Evolutionary conservation across 2,888 invertebrate species (phyloP).

Genomic region (Limenitis camilla): DNA sequence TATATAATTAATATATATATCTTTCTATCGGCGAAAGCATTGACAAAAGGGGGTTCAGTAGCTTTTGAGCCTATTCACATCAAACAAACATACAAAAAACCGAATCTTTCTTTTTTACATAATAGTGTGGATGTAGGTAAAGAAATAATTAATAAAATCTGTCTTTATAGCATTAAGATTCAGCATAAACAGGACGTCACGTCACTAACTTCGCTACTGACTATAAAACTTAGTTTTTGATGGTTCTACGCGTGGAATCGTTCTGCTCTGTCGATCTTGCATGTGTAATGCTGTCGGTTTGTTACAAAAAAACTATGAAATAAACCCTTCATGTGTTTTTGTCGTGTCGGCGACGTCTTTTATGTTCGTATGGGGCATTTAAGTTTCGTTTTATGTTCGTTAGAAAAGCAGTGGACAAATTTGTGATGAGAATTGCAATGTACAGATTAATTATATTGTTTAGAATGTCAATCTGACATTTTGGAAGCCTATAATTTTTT

Average conservation of each 20-base stretch:
- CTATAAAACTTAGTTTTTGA: constrained; percentile 32
- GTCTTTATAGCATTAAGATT: constrained; percentile 20
- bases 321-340: constrained; percentile 44
- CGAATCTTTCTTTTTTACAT: too few relatives aligned
- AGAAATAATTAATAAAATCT: too few relatives aligned
- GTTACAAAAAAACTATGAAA: constrained; percentile 46
- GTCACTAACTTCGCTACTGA: constrained; percentile 36
- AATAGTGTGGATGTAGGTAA: too few relatives aligned
- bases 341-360: constrained; percentile 51
- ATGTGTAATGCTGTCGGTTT: constrained; percentile 52
- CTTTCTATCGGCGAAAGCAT: too few relatives aligned
- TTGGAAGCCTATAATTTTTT: not conserved
- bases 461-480: not conserved
- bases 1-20: too few relatives aligned
- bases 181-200: constrained; percentile 58
- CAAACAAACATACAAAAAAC: constrained; percentile 9
- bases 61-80: too few relatives aligned
- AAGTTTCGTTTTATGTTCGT: not conserved
- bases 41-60: too few relatives aligned
- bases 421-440: not conserved
- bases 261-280: constrained; percentile 56
- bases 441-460: too few relatives aligned
- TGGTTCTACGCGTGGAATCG: constrained; percentile 33
- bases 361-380: constrained; percentile 30
- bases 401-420: not conserved